A percentile compares a stretch with the other conserved stretches of the same genome.
Evolutionary conservation across 2,797 vertebrate genomes (phyloP).

Genomic region (Etheostoma nigrum): DNA sequence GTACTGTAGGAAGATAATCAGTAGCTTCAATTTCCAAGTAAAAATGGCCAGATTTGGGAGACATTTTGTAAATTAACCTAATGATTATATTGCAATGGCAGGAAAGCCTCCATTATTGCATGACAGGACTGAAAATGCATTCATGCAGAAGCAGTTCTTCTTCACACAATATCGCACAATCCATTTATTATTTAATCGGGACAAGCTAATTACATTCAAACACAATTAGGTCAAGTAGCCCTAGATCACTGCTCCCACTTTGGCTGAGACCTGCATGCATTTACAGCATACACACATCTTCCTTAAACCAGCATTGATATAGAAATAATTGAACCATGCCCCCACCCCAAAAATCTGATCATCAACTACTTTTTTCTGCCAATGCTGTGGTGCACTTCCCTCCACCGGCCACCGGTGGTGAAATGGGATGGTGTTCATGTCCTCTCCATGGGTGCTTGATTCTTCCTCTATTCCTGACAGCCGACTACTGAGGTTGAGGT

Average conservation of each 20-base stretch:
- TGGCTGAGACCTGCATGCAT: slow-evolving; percentile 83
- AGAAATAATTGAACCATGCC: slow-evolving; percentile 67
- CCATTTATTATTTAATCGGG: slow-evolving; percentile 74
- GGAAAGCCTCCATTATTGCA: slow-evolving; percentile 82
- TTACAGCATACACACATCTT: slow-evolving; percentile 77
- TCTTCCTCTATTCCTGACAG: slow-evolving; percentile 88
- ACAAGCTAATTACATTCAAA: slow-evolving; percentile 71
- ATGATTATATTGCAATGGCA: slow-evolving; percentile 84
- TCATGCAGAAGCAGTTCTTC: slow-evolving; percentile 78
- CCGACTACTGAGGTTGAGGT: slow-evolving; percentile 95
- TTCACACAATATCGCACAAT: slow-evolving; percentile 71
- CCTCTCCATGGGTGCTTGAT: slow-evolving; percentile 84
- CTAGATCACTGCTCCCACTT: slow-evolving; percentile 79
- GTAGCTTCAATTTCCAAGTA: slow-evolving; percentile 65
- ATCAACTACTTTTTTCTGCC: slow-evolving; percentile 72
- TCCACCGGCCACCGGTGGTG: slow-evolving; percentile 79
- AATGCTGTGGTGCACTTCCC: slow-evolving; percentile 81
- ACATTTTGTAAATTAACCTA: slow-evolving; percentile 67
- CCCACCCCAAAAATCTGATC: slow-evolving; percentile 56
- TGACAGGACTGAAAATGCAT: slow-evolving; percentile 78
- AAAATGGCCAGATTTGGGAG: slow-evolving; percentile 78
- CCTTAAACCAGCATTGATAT: slow-evolving; percentile 79
- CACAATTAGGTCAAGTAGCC: slow-evolving; percentile 75
- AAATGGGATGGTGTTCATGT: slow-evolving; percentile 84
- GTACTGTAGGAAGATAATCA: slow-evolving; percentile 62